Base-by-base conservation (phyloP, 2,113 vertebrate genomes). In the Myodes glareolus region DNA sequence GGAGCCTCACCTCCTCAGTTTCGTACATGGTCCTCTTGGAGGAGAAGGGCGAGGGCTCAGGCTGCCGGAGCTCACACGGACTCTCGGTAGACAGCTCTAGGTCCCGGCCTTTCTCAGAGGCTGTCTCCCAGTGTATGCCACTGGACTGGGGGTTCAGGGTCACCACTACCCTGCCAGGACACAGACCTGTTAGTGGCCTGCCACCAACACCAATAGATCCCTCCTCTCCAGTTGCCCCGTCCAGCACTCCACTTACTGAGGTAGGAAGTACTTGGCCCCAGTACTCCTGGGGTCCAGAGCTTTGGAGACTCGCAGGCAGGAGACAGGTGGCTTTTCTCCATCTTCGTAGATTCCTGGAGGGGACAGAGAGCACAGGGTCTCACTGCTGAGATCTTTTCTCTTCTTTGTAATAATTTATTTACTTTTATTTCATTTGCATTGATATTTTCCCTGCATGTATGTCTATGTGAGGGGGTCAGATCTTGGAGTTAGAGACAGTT, bases 11-110 rank as follows among this genome's bases (percentile, higher is more conserved):
- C 99, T 99, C 99, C 88, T 99, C 99, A 0, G 99, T 99, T 98
- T 99, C 99, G 63, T 99, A 99, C 99, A 99, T 99, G 91, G 99
- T 99, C 97, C 99, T 99, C 98, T 99, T 99, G 96, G 99, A 99
- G 72, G 99, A 99, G 98, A 99, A 99, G 0, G 99, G 99, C 0
- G 99, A 99, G 88, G 99, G 99, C 96, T 98, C 98, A 0, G 99
- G 99, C 88, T 99, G 98, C 55, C 96, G 98, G 73, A 99, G 97
- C 96, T 99, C 99, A 65, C 99, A 99, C 3, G 99, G 99, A 90
- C 99, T 99, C 98, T 99, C 99, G 0, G 99, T 98, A 29, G 99
- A 99, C 63, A 99, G 96, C 80, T 99, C 99, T 92, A 98, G 97
- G 33, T 99, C 98, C 65, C 99, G 98, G 7, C 98, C 97, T 94